Evolutionary conservation across 2,888 invertebrate genomes (phyloP).

Genomic region (Agonopterix alstromeriana): DNA sequence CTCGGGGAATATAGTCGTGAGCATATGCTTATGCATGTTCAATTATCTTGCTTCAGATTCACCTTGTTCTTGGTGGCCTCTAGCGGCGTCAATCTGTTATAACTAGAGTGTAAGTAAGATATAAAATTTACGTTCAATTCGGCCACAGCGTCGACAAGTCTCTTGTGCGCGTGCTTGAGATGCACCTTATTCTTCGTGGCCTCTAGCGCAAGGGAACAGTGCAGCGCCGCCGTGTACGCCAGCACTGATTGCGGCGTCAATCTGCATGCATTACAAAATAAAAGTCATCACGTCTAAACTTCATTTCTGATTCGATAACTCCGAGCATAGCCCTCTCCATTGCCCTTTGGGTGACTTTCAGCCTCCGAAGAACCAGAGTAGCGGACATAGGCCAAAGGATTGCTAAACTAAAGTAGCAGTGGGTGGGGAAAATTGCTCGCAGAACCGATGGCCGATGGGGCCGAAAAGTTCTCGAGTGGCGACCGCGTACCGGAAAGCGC

Average conservation of each 20-base stretch:
- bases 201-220: constrained; percentile 41
- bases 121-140: constrained; percentile 38
- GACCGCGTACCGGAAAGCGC: too few relatives aligned
- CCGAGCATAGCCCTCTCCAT: too few relatives aligned
- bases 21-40: too few relatives aligned
- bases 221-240: constrained; percentile 42
- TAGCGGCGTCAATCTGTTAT: constrained; percentile 14
- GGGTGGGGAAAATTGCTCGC: too few relatives aligned
- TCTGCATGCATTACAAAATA: constrained; percentile 18
- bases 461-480: too few relatives aligned
- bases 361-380: too few relatives aligned
- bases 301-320: too few relatives aligned
- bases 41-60: constrained; percentile 29
- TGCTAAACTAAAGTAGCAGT: too few relatives aligned
- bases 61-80: constrained; percentile 41
- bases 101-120: not conserved
- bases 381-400: too few relatives aligned
- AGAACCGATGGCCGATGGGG: too few relatives aligned
- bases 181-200: constrained; percentile 39
- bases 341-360: too few relatives aligned
- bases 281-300: not conserved
- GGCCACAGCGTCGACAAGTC: constrained; percentile 28
- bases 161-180: constrained; percentile 23
- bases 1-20: too few relatives aligned
- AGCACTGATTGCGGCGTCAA: constrained; percentile 35